Conservation (phyloP, 2,797 vertebrate genomes). For the Anguilla obscura region DNA sequence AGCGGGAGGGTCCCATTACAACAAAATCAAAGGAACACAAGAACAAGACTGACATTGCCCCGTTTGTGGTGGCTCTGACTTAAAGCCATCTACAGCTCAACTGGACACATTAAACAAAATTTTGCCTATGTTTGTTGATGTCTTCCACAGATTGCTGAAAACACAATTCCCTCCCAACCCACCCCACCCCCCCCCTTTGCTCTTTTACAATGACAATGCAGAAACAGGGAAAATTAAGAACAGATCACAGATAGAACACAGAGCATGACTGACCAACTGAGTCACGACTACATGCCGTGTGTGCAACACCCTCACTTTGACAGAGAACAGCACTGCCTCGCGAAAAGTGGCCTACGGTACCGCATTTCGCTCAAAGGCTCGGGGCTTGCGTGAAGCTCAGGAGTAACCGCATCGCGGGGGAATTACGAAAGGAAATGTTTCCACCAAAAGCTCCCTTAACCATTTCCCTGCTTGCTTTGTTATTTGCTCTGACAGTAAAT, state of each 20-base stretch:
- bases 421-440: conserved; percentile 88
- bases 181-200: conserved; percentile 2
- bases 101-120: conserved; percentile 53
- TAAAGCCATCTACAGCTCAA: conserved; percentile 66
- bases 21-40: conserved; percentile 80
- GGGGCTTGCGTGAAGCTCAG: conserved; percentile 79
- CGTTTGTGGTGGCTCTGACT: conserved; percentile 66
- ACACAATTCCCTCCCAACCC: conserved; percentile 60
- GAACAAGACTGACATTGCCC: conserved; percentile 71
- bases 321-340: conserved; percentile 23
- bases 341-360: conserved; percentile 37
- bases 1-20: conserved; percentile 87
- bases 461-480: conserved; percentile 88
- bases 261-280: conserved; percentile 67
- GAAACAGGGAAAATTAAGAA: conserved; percentile 61
- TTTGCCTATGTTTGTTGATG: conserved; percentile 43
- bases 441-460: conserved; percentile 87
- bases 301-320: conserved; percentile 64
- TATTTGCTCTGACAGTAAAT: conserved; percentile 97
- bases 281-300: conserved; percentile 66
- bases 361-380: conserved; percentile 76
- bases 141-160: conserved; percentile 68
- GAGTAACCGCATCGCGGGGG: conserved; percentile 87
- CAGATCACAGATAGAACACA: conserved; percentile 62
- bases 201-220: conserved; percentile 64